Percentiles rank a stretch among this genome's conserved stretches.
These are phyloP conservation scores for Elymnias hypermnestra DNA, from an alignment of 1,140 invertebrate genomes.

Conservation along the genomic window DNA sequence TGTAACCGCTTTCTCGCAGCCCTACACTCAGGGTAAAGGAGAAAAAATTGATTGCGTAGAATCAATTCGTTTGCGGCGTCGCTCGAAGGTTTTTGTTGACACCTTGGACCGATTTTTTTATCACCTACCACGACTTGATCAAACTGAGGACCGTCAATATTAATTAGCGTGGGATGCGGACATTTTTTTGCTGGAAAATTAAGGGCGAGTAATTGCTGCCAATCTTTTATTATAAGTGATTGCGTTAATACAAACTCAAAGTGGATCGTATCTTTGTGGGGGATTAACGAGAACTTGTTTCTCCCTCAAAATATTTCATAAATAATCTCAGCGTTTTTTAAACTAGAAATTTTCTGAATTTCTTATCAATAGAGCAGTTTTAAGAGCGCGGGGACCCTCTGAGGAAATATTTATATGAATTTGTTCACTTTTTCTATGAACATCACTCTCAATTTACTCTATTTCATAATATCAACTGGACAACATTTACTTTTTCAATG, in stretches of 20 bases:
- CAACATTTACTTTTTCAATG: too few species aligned
- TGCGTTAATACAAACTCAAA: not conserved
- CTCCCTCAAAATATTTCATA: too few species aligned
- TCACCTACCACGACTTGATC: conserved; percentile 29
- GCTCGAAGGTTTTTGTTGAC: conserved; percentile 52
- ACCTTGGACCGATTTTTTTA: conserved; percentile 47
- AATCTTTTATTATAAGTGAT: conserved; percentile 12
- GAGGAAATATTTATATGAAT: too few species aligned
- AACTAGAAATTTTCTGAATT: too few species aligned
- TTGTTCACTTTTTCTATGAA: too few species aligned
- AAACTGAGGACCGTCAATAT: conserved; percentile 32
- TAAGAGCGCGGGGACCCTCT: too few species aligned
- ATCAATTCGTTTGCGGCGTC: conserved; percentile 62
- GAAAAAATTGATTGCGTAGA: conserved; percentile 64
- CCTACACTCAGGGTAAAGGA: conserved; percentile 22
- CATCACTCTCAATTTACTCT: too few species aligned
- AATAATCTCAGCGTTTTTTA: too few species aligned
- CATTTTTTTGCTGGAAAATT: conserved; percentile 23
- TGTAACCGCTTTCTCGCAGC: too few species aligned
- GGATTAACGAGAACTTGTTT: not conserved
- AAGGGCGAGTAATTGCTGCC: conserved; percentile 7
- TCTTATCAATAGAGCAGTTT: too few species aligned
- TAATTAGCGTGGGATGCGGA: conserved; percentile 36
- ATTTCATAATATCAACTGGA: too few species aligned
- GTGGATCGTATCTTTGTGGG: not conserved